Evolutionary conservation across 2,113 vertebrate genomes (phyloP), one percentile per base, ranked within the genome.

Genomic region (Abramis brama): DNA sequence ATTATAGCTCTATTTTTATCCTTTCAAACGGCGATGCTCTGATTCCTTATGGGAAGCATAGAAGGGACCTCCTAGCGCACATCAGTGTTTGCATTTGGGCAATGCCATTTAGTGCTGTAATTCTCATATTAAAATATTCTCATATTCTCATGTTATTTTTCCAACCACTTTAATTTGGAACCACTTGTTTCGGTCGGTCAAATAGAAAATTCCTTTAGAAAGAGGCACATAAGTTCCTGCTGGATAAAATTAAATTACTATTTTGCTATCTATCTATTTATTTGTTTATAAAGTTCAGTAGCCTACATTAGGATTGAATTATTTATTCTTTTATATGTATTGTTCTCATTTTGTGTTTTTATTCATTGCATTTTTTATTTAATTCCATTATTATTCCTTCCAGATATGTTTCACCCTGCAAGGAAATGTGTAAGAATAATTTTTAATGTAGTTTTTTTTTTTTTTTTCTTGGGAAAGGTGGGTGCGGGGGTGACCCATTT

Each of bases 1-100:
- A 89, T 50, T 88, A 88, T 90, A 85, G 89, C 9, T 73, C 89
- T 93, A 93, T 92, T 91, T 91, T 92, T 91, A 92, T 87, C 87
- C 70, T 87, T 88, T 87, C 71, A 84, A 86, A 85, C 43, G 77
- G 70, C 62, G 87, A 88, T 87, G 82, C 85, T 88, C 78, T 80
- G 66, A 88, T 64, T 76, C 86, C 88, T 78, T 88, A 74, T 82
- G 86, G 30, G 86, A 90, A 90, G 89, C 47, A 76, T 74, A 89
- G 87, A 79, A 86, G 85, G 70, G 77, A 80, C 71, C 68, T 74
- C 87, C 62, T 71, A 76, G 55, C 25, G 17, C 45, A 15, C 30
- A 15, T 55, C 62, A 83, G 57, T 66, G 59, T 83, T 17, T 43
- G 84, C 27, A 68, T 88, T 68, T 68, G 78, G 59, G 79, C 64